These are phyloP conservation scores for Micromesistius poutassou DNA, from an alignment of 2,797 vertebrate genomes.

Conservation along the genomic window DNA sequence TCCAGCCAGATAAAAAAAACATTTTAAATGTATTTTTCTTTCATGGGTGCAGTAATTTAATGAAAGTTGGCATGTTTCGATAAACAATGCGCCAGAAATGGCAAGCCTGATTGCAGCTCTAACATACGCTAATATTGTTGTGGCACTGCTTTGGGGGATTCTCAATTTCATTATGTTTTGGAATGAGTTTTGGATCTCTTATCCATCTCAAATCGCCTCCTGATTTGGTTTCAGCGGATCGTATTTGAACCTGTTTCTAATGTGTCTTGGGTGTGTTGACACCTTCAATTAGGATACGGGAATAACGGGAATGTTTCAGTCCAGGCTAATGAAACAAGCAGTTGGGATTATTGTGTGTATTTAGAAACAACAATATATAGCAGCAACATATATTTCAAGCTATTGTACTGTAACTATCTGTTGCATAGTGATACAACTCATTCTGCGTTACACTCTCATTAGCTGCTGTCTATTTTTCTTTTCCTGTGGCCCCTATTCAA, in stretches of 20 bases:
- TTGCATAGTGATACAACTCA: not conserved
- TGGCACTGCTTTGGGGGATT: not conserved
- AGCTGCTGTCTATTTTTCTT: not conserved
- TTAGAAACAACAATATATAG: not conserved
- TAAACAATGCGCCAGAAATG: not conserved
- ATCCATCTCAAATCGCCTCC: not conserved
- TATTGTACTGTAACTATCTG: not conserved
- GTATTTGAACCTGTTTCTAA: not conserved
- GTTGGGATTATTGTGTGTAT: not conserved
- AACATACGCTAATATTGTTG: not conserved
- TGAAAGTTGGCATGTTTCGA: not conserved
- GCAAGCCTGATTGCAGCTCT: not conserved
- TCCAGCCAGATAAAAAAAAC: not conserved
- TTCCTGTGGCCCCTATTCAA: not conserved
- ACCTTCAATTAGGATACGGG: not conserved
- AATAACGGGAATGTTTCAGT: not conserved
- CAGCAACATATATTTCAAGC: not conserved
- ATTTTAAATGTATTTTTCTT: not conserved
- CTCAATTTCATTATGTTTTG: not conserved
- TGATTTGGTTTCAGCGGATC: not conserved
- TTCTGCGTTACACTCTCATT: not conserved
- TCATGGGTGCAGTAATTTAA: not conserved
- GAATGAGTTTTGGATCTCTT: constrained; percentile 2
- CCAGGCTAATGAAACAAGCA: not conserved
- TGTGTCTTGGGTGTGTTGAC: not conserved